phyloP scores from a whole-genome alignment of 2,797 vertebrate species.

The Megaceryle alcyon region DNA sequence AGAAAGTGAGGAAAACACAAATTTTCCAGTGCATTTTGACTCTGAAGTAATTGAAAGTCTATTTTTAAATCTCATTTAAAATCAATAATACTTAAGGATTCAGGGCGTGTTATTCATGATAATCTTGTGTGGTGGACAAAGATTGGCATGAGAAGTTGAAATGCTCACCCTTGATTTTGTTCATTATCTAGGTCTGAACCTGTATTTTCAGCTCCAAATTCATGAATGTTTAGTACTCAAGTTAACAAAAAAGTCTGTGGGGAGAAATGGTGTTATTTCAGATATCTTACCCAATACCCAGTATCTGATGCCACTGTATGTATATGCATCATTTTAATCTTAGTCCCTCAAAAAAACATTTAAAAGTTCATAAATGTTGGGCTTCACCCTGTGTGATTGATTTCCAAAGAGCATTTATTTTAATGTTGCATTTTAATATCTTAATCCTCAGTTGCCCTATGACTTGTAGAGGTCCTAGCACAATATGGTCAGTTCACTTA shows the following conservation, averaged over 20 bases:
- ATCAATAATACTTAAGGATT: neutral
- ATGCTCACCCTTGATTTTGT: neutral
- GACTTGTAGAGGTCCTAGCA: neutral
- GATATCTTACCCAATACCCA: neutral
- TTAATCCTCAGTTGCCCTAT: neutral
- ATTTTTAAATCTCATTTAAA: neutral
- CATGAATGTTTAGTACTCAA: neutral
- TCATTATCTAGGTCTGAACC: neutral
- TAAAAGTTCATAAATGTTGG: neutral
- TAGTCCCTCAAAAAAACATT: neutral
- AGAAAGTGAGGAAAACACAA: neutral
- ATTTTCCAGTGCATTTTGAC: neutral
- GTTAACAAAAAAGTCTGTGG: neutral
- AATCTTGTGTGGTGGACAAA: neutral
- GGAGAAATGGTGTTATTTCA: neutral
- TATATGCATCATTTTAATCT: neutral
- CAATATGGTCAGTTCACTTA: neutral
- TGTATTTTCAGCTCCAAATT: neutral
- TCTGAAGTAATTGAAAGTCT: neutral
- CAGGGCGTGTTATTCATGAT: neutral
- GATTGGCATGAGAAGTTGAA: neutral
- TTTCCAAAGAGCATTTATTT: neutral
- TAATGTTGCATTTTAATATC: neutral
- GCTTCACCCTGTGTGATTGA: neutral
- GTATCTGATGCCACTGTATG: neutral